Evolutionary conservation across 2,888 invertebrate species (phyloP).

Genomic region (Sphinx pinastri): DNA sequence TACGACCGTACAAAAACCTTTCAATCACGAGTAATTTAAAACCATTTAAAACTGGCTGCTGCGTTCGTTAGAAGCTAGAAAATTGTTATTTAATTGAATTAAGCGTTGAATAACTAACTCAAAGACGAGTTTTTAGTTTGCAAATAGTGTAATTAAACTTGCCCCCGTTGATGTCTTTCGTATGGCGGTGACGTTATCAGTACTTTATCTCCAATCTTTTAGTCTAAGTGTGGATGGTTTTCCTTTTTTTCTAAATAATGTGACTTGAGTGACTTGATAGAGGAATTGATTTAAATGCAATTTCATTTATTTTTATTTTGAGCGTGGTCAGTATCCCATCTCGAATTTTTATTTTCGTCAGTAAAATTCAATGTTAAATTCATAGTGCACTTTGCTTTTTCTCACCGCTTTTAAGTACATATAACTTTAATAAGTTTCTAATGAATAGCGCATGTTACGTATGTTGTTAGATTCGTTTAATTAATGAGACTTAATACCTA

Average conservation of each 20-base stretch:
- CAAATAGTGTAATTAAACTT: conserved; percentile 8
- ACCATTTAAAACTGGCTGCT: conserved; percentile 8
- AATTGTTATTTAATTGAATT: conserved; percentile 31
- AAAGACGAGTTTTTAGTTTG: conserved; percentile 14
- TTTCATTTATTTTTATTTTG: background rate
- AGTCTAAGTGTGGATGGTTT: background rate
- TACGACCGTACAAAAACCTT: conserved; percentile 2
- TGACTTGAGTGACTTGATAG: background rate
- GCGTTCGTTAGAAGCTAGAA: conserved; percentile 24
- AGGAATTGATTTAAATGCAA: background rate
- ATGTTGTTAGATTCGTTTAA: too few relatives aligned
- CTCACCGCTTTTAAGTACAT: too few relatives aligned
- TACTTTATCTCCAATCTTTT: background rate
- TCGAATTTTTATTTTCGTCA: background rate
- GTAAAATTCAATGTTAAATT: background rate
- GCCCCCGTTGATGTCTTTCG: conserved; percentile 36
- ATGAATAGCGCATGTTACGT: too few relatives aligned
- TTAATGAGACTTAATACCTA: too few relatives aligned
- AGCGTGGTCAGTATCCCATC: background rate
- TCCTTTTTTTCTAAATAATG: background rate
- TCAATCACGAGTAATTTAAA: conserved; percentile 21
- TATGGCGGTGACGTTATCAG: conserved; percentile 27
- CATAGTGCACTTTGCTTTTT: too few relatives aligned
- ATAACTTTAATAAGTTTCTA: too few relatives aligned
- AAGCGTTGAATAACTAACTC: conserved; percentile 24